Percentiles rank a stretch among this genome's conserved stretches.
Conservation (phyloP, 2,888 invertebrate genomes). For the Megaustenia siamemsis region DNA sequence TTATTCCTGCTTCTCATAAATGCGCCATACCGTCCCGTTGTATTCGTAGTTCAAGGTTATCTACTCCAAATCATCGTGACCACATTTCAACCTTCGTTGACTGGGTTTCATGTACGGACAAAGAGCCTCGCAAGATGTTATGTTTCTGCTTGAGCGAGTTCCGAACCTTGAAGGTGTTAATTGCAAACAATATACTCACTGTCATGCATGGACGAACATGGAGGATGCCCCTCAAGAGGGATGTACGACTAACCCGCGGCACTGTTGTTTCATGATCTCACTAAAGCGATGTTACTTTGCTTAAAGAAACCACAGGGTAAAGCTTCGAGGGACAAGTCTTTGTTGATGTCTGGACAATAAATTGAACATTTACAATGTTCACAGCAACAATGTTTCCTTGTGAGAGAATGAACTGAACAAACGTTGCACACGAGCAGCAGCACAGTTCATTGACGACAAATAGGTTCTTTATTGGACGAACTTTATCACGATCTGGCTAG, state of each 20-base stretch:
- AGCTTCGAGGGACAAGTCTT: neutral
- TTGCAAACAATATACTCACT: neutral
- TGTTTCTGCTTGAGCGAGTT: slow-evolving; percentile 13
- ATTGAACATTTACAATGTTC: neutral
- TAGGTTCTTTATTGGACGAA: neutral
- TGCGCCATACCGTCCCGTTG: too few species aligned
- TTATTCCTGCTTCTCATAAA: too few species aligned
- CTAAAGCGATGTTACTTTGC: neutral
- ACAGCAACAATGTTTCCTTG: neutral
- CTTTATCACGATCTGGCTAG: neutral
- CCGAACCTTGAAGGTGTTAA: neutral
- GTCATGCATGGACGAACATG: neutral
- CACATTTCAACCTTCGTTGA: too few species aligned
- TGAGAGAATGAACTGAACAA: neutral
- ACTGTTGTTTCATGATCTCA: neutral
- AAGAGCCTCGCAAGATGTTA: neutral
- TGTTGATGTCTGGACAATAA: neutral
- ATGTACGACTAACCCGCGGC: neutral
- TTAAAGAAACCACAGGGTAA: neutral
- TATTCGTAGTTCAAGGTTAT: too few species aligned
- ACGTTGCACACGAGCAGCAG: neutral
- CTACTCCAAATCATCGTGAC: too few species aligned
- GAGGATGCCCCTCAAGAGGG: too few species aligned
- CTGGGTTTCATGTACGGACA: neutral
- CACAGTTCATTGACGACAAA: neutral